Evolutionary conservation across 1,140 invertebrate species (phyloP), one percentile per base, ranked within the genome.

Genomic region (Eumaeus atala): DNA sequence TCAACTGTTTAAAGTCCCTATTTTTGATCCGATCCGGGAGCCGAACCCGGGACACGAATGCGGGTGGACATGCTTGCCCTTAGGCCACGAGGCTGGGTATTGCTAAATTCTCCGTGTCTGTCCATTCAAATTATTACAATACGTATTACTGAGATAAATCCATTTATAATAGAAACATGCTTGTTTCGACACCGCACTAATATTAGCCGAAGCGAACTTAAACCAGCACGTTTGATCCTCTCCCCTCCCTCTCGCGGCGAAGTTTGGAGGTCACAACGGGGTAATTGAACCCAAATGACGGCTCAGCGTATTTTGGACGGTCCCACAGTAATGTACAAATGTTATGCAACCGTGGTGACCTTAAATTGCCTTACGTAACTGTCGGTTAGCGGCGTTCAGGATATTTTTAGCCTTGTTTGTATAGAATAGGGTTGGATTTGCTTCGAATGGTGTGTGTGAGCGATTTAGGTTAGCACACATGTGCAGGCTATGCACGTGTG

Each of bases 131-230:
- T 16, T 14, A 16, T 16, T 14, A 44, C 40, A 44, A 44, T 44
- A 16, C 9, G 0, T 16, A n/a, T n/a, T n/a, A n/a, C n/a, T 16
- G 17, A 44, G 40, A 44, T 44, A 44, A 44, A 44, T 44, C 40
- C 40, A 44, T 16, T 44, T 44, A 44, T 62, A 56, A 62, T 58
- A 62, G 61, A 59, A 44, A 59, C 61, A 58, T 51, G 40, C 48
- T 62, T n/a, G n/a, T 59, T 59, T 18, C 56, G 55, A 50, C 48
- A 61, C 60, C 54, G 58, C n/a, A n/a, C 69, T 62, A 64, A 71
- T 59, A 69, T 70, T 73, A 70, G 54, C 62, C 56, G 67, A 6
- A 6, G 63, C 58, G 51, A 35, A 61, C 59, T 44, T 48, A 28
- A 16, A 59, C 58, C 61, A 64, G 48, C 35, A 21, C 28, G 47